These are phyloP conservation scores for Perognathus longimembris DNA, from an alignment of 2,113 vertebrate species.

Conservation along the genomic window DNA sequence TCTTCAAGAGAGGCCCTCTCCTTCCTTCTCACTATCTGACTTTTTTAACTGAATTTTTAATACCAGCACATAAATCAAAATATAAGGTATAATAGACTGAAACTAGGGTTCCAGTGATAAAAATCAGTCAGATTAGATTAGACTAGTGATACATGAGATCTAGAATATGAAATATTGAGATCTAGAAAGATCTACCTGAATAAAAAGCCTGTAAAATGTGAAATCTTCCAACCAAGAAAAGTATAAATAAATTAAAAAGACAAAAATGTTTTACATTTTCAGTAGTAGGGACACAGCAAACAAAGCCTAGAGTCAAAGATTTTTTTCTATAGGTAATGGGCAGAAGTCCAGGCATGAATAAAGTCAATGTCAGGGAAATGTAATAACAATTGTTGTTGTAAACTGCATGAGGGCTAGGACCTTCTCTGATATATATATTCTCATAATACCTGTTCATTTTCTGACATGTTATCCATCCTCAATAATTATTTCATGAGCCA, in stretches of 20 bases:
- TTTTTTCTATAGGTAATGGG: background rate
- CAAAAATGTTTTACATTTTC: background rate
- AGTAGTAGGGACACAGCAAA: background rate
- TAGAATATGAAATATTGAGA: background rate
- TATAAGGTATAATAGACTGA: background rate
- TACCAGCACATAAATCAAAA: constrained; percentile 10
- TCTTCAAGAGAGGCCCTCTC: background rate
- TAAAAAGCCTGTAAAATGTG: background rate
- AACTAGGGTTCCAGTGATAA: background rate
- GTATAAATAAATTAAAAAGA: background rate
- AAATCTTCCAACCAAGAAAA: background rate
- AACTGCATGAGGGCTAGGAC: background rate
- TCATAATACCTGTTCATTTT: background rate
- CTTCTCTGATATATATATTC: background rate
- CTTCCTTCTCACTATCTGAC: background rate
- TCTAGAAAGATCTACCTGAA: background rate
- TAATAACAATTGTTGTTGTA: background rate
- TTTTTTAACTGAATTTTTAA: too few species aligned
- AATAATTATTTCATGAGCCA: background rate
- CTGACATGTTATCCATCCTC: background rate
- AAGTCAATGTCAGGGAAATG: background rate
- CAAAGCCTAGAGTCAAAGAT: background rate
- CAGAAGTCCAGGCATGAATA: background rate
- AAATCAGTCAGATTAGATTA: background rate
- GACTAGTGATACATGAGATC: background rate